Evolutionary conservation across 2,113 vertebrate genomes (phyloP), one percentile per base, ranked within the genome.

Genomic region (Vanacampus margaritifer): DNA sequence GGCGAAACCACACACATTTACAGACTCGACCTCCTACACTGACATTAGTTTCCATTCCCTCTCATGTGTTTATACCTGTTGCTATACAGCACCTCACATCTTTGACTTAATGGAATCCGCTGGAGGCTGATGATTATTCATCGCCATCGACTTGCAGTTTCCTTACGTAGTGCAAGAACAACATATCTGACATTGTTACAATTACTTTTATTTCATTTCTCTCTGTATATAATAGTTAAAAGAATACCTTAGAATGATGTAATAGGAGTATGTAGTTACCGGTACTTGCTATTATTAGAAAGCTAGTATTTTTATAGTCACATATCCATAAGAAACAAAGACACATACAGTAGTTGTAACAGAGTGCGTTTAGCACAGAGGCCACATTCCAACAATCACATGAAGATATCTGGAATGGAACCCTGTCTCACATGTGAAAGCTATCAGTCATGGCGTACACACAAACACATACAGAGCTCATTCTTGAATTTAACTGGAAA

Each of bases 371-470:
- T 5, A 56, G 67, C 79, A 57, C 77, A 62, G 0, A 72, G 61
- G 71, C 79, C 71, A 73, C 64, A 72, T 74, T 80, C 81, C 68
- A 76, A 74, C 64, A 65, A 84, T 83, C 74, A 71, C 67, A 76
- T 82, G 72, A 78, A 37, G 37, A 72, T 39, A 50, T 71, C 64
- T 85, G 81, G 83, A 79, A 48, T 7, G 46, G 1, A 60, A 72
- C 78, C 79, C 74, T 26, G 7, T 53, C 72, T 68, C 80, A 89
- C 84, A 87, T 83, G 71, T 85, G 90, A 80, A 80, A 87, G 70
- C 26, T 2, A 89, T 88, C 81, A 90, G 71, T 46, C 37, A 28
- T 35, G 65, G 35, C 77, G 78, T 70, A 75, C 73, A 67, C 39
- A n/a, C 69, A 62, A 48, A 39, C 60, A 56, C 72, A 53, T 21